A percentile compares a stretch with the other conserved stretches of the same genome.
Evolutionary conservation across 2,797 vertebrate genomes (phyloP).

Genomic region (Takifugu ocellatus): DNA sequence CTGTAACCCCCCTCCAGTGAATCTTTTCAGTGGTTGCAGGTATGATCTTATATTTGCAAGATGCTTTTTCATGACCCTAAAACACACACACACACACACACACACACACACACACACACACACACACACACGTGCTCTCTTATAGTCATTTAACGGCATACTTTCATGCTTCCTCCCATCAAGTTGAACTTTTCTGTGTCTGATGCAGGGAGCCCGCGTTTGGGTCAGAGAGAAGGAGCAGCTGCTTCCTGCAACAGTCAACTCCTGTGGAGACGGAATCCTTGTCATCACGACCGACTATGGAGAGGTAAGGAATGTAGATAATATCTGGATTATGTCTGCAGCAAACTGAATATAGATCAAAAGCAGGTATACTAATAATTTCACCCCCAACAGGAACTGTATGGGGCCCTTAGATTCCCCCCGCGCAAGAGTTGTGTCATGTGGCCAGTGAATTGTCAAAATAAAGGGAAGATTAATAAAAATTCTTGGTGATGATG

Average conservation of each 20-base stretch:
- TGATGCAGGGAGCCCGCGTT: slow-evolving; percentile 82
- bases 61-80: slow-evolving; percentile 48
- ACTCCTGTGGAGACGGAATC: slow-evolving; percentile 77
- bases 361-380: background rate
- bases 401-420: slow-evolving; percentile 1
- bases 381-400: background rate
- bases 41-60: slow-evolving; percentile 55
- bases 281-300: slow-evolving; percentile 84
- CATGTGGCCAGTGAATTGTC: slow-evolving; percentile 5
- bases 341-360: background rate
- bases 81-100: slow-evolving; percentile 12
- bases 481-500: slow-evolving; percentile 45
- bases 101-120: slow-evolving; percentile 1
- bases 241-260: slow-evolving; percentile 84
- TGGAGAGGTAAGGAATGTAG: slow-evolving; percentile 76
- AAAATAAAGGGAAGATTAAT: slow-evolving; percentile 23
- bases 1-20: slow-evolving; percentile 12
- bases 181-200: slow-evolving; percentile 28
- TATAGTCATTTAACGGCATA: too few relatives aligned
- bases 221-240: slow-evolving; percentile 87
- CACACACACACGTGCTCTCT: too few relatives aligned
- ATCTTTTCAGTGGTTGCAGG: slow-evolving; percentile 20
- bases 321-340: background rate
- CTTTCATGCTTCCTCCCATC: background rate
- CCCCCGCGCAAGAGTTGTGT: background rate